phyloP scores from a whole-genome alignment of 2,888 invertebrate genomes.

The Atrina japonica region DNA sequence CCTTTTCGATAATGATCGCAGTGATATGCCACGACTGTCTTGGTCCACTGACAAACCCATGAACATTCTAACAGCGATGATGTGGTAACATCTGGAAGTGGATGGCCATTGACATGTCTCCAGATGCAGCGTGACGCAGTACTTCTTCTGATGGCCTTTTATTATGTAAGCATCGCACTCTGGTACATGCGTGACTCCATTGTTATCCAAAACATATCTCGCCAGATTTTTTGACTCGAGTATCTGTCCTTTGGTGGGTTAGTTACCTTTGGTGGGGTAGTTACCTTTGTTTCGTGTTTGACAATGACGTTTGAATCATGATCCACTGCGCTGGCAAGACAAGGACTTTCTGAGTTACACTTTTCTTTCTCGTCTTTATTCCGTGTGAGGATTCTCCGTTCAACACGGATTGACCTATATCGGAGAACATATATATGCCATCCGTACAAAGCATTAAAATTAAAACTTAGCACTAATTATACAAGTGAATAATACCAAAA shows the following conservation, averaged over 20 bases:
- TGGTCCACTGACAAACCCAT: constrained; percentile 5
- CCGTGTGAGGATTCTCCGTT: too few species aligned
- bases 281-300: not conserved
- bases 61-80: constrained; percentile 15
- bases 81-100: constrained; percentile 1
- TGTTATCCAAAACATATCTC: constrained; percentile 10
- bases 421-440: too few species aligned
- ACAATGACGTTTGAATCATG: not conserved
- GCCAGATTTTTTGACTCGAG: constrained; percentile 5
- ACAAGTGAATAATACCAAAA: too few species aligned
- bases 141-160: not conserved
- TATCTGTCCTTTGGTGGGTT: not conserved
- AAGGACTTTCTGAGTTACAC: not conserved
- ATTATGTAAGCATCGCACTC: constrained; percentile 12
- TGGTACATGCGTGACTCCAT: constrained; percentile 19
- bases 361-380: too few species aligned
- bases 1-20: constrained; percentile 6
- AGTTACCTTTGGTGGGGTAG: not conserved
- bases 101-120: constrained; percentile 17
- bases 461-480: too few species aligned
- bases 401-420: too few species aligned
- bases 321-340: not conserved
- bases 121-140: constrained; percentile 7
- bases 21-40: not conserved
- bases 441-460: too few species aligned